phyloP scores from a whole-genome alignment of 2,113 vertebrate genomes.

The Ceuthmochares aereus region DNA sequence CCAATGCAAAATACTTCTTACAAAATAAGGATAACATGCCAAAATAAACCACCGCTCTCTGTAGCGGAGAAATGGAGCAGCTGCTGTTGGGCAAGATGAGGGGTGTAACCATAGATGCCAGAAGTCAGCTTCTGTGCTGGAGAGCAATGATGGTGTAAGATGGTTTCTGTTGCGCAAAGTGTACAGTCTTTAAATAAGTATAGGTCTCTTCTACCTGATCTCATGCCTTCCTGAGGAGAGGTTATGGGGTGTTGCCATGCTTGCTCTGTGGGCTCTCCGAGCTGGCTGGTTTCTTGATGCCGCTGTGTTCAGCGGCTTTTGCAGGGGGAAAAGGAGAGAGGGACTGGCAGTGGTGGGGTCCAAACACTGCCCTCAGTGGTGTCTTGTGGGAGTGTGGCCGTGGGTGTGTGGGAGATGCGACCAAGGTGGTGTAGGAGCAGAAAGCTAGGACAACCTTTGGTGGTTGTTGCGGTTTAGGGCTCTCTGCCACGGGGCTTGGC shows the following conservation, averaged over 20 bases:
- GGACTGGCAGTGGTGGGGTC: not conserved
- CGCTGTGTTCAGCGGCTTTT: not conserved
- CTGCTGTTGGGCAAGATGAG: conserved; percentile 43
- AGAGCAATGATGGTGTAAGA: not conserved
- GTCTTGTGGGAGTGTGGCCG: not conserved
- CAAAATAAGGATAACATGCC: conserved; percentile 47
- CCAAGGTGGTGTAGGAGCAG: not conserved
- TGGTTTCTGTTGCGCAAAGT: conserved; percentile 49
- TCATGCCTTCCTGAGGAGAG: not conserved
- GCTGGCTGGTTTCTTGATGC: not conserved
- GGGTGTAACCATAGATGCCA: not conserved
- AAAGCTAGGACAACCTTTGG: not conserved
- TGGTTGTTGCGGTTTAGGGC: not conserved
- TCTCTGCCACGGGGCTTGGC: rapidly evolving
- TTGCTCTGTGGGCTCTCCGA: not conserved
- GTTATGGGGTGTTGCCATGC: rapidly evolving
- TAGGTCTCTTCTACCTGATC: not conserved
- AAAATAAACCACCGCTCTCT: conserved; percentile 43
- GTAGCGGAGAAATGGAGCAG: not conserved
- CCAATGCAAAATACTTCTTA: conserved; percentile 50
- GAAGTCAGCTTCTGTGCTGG: not conserved
- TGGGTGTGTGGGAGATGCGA: not conserved
- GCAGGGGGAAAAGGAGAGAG: not conserved
- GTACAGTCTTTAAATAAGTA: not conserved
- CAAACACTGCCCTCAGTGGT: not conserved